phyloP scores from a whole-genome alignment of 2,113 vertebrate species.

The Oxyruncus cristatus region DNA sequence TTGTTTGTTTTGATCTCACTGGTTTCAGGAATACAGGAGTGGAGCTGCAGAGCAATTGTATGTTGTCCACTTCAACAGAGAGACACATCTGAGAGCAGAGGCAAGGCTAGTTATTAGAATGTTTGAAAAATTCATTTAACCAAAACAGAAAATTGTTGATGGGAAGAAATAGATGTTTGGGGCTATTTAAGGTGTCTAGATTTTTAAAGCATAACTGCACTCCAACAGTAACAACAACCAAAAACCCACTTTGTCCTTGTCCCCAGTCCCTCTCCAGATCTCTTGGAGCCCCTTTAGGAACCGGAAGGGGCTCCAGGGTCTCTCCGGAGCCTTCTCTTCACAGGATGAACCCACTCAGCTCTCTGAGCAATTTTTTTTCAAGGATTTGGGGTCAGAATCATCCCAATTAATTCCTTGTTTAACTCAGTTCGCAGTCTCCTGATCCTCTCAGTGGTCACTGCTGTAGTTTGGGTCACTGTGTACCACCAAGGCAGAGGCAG shows the following conservation, averaged over 20 bases:
- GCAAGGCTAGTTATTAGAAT: not conserved
- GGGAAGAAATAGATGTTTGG: not conserved
- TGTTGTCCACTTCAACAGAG: not conserved
- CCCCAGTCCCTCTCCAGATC: not conserved
- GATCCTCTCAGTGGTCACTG: not conserved
- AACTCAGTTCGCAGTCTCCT: not conserved
- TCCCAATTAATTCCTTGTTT: not conserved
- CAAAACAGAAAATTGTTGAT: not conserved
- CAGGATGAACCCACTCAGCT: not conserved
- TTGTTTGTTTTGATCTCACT: not conserved
- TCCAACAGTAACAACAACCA: not conserved
- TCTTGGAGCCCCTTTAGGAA: not conserved
- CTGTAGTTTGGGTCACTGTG: not conserved
- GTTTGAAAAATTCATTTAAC: not conserved
- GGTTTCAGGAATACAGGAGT: not conserved
- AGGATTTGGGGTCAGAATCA: not conserved
- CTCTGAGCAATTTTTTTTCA: not conserved
- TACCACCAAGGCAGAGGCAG: not conserved
- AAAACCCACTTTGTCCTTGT: not conserved
- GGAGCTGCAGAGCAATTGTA: not conserved
- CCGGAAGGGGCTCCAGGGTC: not conserved
- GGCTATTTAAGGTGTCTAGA: not conserved
- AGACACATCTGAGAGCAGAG: accelerated
- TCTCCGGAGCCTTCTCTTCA: not conserved
- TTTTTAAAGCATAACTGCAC: not conserved